Conservation (phyloP, 2,888 invertebrate species). For the Eurois occulta region DNA sequence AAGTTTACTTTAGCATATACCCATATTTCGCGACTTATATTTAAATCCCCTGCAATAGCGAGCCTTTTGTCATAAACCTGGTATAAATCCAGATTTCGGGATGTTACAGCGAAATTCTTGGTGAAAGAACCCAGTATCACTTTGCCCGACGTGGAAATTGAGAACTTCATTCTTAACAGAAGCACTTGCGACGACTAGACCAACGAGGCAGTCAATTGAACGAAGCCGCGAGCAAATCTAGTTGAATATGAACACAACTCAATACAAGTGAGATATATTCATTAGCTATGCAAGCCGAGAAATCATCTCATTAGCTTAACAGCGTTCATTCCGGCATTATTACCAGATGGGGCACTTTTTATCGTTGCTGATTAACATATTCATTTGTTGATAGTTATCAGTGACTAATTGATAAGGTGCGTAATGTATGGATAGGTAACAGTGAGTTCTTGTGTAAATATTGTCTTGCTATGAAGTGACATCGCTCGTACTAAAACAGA, state of each 20-base stretch:
- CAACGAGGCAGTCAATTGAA: neutral
- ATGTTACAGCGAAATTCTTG: neutral
- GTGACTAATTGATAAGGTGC: conserved; percentile 63
- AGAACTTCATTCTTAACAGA: neutral
- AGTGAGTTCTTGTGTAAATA: neutral
- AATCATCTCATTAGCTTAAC: conserved; percentile 59
- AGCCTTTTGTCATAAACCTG: neutral
- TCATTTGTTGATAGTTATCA: conserved; percentile 60
- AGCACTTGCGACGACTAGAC: neutral
- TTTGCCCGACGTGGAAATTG: neutral
- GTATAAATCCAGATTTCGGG: neutral
- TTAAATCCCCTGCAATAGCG: neutral
- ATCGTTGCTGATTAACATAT: conserved; percentile 48
- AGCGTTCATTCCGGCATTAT: conserved; percentile 62
- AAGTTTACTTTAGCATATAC: neutral
- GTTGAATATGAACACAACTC: neutral
- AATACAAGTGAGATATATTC: conserved; percentile 9
- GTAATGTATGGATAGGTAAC: conserved; percentile 30
- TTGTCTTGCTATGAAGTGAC: neutral
- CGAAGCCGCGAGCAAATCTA: neutral
- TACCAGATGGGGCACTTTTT: conserved; percentile 63
- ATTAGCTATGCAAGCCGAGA: conserved; percentile 45
- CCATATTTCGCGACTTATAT: neutral
- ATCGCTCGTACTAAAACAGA: neutral
- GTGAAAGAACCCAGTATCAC: neutral